phyloP scores from a whole-genome alignment of 1,140 invertebrate genomes.

The Lepidurus couesii region DNA sequence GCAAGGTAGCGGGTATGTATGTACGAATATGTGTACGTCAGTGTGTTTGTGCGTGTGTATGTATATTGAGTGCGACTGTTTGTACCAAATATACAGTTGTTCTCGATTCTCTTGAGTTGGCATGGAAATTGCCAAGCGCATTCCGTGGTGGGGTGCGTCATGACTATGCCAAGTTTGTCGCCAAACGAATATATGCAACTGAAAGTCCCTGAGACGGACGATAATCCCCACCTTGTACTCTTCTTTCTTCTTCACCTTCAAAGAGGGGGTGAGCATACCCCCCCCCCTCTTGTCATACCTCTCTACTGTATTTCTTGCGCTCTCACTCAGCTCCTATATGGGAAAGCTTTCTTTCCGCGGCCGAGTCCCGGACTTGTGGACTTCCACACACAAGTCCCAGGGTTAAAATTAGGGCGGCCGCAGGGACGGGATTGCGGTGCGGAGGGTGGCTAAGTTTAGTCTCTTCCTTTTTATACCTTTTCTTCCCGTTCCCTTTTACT shows the following conservation, averaged over 20 bases:
- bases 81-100: too few species aligned
- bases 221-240: background rate
- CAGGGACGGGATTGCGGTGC: background rate
- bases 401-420: constrained; percentile 20
- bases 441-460: constrained; percentile 15
- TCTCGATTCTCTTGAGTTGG: background rate
- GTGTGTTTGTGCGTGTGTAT: too few species aligned
- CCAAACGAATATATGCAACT: background rate
- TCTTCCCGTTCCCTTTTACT: background rate
- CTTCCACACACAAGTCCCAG: background rate
- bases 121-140: constrained; percentile 10
- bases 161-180: constrained; percentile 9
- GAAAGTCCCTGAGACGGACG: background rate
- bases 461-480: constrained; percentile 5
- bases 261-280: too few species aligned
- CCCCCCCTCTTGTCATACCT: background rate
- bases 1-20: too few species aligned
- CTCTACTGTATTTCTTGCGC: background rate
- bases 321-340: background rate
- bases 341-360: background rate
- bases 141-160: background rate
- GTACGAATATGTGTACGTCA: too few species aligned
- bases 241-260: background rate
- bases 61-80: too few species aligned
- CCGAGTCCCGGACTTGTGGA: background rate